phyloP scores from a whole-genome alignment of 53 echinoderm and acorn worm genomes.

The Mesocentrotus franciscanus region DNA sequence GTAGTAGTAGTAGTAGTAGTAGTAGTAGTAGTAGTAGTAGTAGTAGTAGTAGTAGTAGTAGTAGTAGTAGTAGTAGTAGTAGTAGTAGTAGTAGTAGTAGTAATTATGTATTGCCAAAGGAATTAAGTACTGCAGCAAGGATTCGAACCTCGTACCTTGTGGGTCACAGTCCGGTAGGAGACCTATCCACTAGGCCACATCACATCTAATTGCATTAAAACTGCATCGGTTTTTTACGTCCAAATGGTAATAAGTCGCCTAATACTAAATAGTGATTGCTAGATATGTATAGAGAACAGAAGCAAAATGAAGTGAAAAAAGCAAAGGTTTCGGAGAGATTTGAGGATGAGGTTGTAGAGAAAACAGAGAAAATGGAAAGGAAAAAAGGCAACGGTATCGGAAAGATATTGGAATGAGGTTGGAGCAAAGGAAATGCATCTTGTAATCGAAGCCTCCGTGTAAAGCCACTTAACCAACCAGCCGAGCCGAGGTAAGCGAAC shows the following conservation, averaged over 20 bases:
- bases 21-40: neutral
- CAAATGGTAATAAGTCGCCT: neutral
- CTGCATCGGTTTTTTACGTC: neutral
- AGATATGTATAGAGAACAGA: neutral
- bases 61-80: neutral
- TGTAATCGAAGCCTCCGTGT: constrained; percentile 49
- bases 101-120: neutral
- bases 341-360: neutral
- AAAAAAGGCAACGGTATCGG: neutral
- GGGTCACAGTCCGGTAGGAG: too few species aligned
- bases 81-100: neutral
- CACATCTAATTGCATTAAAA: too few species aligned
- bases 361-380: too few species aligned
- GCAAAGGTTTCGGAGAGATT: neutral
- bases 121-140: too few species aligned
- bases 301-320: neutral
- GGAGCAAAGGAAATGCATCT: neutral
- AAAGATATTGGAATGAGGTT: constrained; percentile 1
- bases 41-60: neutral
- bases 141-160: too few species aligned
- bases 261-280: neutral
- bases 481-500: constrained; percentile 7
- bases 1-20: neutral
- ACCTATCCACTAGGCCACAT: too few species aligned
- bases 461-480: constrained; percentile 55